phyloP scores from a whole-genome alignment of 2,113 vertebrate species.

The Calonectris borealis region DNA sequence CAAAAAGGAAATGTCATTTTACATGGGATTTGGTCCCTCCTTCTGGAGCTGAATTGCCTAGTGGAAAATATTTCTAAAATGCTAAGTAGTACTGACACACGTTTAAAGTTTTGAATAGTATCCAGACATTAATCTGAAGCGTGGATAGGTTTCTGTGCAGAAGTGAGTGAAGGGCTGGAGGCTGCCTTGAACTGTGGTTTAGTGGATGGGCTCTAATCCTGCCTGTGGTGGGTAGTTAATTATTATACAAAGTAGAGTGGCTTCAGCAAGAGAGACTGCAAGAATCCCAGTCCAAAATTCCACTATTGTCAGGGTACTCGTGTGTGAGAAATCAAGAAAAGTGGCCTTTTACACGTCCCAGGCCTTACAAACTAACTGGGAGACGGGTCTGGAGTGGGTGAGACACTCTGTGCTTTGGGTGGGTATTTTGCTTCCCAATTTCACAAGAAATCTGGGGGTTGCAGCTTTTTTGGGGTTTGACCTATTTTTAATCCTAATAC shows the following conservation, averaged over 20 bases:
- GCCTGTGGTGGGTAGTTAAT: fast-evolving
- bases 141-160: neutral
- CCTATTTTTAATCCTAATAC: neutral
- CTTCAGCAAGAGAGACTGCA: neutral
- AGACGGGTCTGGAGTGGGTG: neutral
- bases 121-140: neutral
- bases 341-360: fast-evolving
- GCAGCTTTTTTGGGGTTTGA: neutral
- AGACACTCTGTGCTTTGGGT: neutral
- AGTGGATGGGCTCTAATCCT: neutral
- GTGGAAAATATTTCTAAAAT: neutral
- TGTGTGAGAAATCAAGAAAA: neutral
- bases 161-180: neutral
- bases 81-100: neutral
- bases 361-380: neutral
- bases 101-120: neutral
- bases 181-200: neutral
- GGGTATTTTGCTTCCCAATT: neutral
- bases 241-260: neutral
- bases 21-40: neutral
- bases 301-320: neutral
- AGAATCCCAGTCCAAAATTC: neutral
- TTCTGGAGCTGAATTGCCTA: neutral
- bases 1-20: neutral
- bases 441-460: neutral